A percentile compares a stretch with the other conserved stretches of the same genome.
Conservation (phyloP, 2,797 vertebrate species). For the Avahi laniger region DNA sequence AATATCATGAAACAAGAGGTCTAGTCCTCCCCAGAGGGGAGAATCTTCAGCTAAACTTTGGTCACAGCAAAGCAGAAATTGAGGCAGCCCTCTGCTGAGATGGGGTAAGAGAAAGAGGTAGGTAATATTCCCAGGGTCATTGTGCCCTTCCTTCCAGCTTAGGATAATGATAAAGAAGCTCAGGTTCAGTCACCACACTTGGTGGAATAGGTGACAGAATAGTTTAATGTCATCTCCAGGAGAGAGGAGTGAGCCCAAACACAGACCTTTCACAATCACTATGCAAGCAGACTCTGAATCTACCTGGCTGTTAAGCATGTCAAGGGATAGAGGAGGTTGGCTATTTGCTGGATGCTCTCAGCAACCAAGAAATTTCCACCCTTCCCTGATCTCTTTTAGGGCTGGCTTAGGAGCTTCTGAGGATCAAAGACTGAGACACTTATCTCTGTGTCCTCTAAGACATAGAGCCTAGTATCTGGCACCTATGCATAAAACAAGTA, state of each 20-base stretch:
- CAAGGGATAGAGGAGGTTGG: background rate
- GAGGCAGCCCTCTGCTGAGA: background rate
- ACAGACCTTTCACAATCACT: background rate
- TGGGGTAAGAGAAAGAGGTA: background rate
- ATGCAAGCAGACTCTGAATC: background rate
- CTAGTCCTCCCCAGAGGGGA: background rate
- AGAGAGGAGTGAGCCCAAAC: background rate
- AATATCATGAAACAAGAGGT: background rate
- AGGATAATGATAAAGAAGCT: background rate
- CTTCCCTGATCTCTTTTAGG: background rate
- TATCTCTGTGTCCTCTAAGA: background rate
- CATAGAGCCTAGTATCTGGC: background rate
- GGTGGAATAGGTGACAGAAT: background rate
- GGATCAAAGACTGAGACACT: background rate
- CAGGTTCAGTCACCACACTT: background rate
- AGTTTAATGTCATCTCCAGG: background rate
- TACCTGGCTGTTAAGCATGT: background rate
- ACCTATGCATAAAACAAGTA: background rate
- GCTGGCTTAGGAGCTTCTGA: background rate
- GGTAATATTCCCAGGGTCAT: background rate
- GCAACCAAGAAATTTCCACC: background rate
- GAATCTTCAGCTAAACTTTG: background rate
- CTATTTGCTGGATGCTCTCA: background rate
- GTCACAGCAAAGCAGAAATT: background rate
- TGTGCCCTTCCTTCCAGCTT: background rate